phyloP scores from a whole-genome alignment of 2,113 vertebrate genomes.

The Oreocharis arfaki region DNA sequence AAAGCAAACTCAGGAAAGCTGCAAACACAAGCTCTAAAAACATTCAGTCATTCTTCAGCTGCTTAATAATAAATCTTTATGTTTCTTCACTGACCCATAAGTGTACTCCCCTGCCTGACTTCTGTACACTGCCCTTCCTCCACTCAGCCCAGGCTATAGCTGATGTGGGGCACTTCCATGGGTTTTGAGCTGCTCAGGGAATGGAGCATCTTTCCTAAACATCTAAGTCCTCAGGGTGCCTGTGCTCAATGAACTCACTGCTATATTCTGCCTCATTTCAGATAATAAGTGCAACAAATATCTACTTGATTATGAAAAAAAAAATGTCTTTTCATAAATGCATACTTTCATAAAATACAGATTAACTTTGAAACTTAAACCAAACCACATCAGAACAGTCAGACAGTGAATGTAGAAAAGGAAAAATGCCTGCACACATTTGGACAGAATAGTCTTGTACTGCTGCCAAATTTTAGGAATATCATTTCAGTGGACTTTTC shows the following conservation, averaged over 20 bases:
- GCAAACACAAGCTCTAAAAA: not conserved
- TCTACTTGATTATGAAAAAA: not conserved
- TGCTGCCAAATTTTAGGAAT: not conserved
- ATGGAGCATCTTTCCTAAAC: not conserved
- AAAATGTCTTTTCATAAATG: not conserved
- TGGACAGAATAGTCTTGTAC: not conserved
- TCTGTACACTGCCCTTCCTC: not conserved
- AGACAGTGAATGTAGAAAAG: not conserved
- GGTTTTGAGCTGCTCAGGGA: not conserved
- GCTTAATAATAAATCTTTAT: not conserved
- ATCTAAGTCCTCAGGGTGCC: not conserved
- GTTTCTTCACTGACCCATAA: not conserved
- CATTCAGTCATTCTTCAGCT: not conserved
- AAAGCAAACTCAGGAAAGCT: not conserved
- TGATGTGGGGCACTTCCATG: not conserved
- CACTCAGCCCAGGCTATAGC: not conserved
- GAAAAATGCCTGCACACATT: not conserved
- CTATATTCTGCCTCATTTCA: not conserved
- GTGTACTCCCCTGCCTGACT: not conserved
- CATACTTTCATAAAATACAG: not conserved
- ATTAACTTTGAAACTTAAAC: not conserved
- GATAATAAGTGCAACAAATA: not conserved
- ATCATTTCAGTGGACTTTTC: not conserved
- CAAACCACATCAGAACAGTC: not conserved
- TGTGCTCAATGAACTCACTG: not conserved